Conservation (phyloP, 1,140 invertebrate species). For the Chrysomallon squamiferum region DNA sequence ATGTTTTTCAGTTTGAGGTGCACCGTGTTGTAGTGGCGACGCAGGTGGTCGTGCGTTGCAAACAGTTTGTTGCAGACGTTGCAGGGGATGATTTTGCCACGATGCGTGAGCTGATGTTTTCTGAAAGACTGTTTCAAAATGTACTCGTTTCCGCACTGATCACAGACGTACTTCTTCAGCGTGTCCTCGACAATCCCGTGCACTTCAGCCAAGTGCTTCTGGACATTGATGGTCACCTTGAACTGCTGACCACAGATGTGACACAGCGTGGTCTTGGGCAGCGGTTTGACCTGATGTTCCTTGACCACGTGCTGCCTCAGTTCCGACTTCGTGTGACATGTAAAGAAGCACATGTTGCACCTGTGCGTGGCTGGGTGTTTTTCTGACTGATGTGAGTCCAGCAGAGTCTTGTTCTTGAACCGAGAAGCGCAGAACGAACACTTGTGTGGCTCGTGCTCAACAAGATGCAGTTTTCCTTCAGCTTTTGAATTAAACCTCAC, state of each 20-base stretch:
- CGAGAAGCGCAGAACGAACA: background rate
- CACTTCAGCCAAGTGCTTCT: background rate
- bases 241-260: constrained; percentile 6
- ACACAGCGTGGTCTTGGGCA: background rate
- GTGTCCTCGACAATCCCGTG: background rate
- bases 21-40: constrained; percentile 2
- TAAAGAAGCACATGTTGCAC: background rate
- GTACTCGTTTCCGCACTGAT: constrained; percentile 6
- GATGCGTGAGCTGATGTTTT: background rate
- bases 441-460: background rate
- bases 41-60: background rate
- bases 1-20: constrained; percentile 1
- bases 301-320: background rate
- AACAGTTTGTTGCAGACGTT: background rate
- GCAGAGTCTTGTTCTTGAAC: background rate
- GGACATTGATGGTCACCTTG: background rate
- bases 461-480: background rate
- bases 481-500: background rate
- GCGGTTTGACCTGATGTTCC: background rate
- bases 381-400: background rate
- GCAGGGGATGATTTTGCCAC: background rate
- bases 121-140: background rate
- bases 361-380: background rate
- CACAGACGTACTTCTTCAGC: constrained; percentile 1
- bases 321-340: background rate